A percentile compares a stretch with the other conserved stretches of the same genome.
Conservation (phyloP, 2,113 vertebrate species). For the Alaudala cheleensis region DNA sequence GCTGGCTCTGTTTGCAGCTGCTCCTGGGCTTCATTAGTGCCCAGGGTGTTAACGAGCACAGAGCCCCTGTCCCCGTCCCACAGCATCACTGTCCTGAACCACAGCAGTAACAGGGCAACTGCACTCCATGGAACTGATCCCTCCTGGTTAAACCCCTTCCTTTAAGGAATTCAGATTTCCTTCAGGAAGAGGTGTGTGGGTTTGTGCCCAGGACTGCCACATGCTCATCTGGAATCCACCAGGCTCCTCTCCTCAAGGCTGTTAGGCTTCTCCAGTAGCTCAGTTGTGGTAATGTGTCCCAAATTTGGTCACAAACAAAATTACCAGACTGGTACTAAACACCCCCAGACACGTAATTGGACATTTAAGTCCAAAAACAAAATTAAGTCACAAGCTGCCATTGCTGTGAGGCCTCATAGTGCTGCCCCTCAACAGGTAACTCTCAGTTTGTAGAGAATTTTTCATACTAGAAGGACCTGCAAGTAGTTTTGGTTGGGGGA, state of each 20-base stretch:
- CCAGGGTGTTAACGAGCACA: not conserved
- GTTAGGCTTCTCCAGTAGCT: not conserved
- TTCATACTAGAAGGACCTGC: not conserved
- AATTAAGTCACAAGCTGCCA: not conserved
- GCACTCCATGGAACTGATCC: constrained; percentile 15
- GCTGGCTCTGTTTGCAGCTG: constrained; percentile 14
- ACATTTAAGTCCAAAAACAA: not conserved
- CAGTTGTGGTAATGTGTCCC: accelerated
- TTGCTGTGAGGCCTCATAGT: not conserved
- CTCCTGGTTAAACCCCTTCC: not conserved
- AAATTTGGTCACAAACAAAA: not conserved
- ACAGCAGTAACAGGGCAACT: not conserved
- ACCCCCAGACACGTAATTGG: not conserved
- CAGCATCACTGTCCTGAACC: not conserved
- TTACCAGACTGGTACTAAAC: not conserved
- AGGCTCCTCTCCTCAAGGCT: not conserved
- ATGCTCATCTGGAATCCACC: accelerated
- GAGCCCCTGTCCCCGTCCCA: not conserved
- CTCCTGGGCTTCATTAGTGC: not conserved
- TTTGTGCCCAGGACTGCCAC: not conserved
- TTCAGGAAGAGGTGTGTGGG: not conserved
- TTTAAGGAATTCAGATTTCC: not conserved
- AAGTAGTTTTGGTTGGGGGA: not conserved
- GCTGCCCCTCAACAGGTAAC: not conserved
- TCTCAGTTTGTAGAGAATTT: not conserved